A percentile compares a stretch with the other conserved stretches of the same genome.
Conservation (phyloP, 2,113 vertebrate genomes). For the Oriolus oriolus region DNA sequence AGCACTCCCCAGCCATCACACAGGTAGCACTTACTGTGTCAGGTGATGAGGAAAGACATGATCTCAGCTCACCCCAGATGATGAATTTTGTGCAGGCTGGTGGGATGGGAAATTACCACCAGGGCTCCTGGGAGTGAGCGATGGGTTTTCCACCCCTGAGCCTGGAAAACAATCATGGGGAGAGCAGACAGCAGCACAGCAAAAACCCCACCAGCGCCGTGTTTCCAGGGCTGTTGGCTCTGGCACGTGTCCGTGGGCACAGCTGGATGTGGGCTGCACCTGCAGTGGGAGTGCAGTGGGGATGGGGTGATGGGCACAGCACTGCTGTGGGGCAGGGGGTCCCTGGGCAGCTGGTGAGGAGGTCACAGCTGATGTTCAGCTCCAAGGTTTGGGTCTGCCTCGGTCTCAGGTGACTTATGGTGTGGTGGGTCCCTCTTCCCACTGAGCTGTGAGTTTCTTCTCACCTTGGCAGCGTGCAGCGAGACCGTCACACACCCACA, state of each 20-base stretch:
- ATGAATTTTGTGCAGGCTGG: background rate
- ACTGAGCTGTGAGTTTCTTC: background rate
- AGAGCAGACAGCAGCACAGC: background rate
- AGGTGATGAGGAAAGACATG: background rate
- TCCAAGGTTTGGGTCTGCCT: background rate
- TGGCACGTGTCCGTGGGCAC: rapidly evolving
- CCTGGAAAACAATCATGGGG: background rate
- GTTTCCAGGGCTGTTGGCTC: background rate
- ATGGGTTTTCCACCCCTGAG: background rate
- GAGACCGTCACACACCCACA: background rate
- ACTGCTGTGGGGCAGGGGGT: background rate
- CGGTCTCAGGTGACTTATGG: background rate
- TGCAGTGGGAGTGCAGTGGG: background rate
- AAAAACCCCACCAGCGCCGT: rapidly evolving
- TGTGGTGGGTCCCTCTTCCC: background rate
- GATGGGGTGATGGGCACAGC: background rate
- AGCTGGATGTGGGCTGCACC: background rate
- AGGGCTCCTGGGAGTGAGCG: rapidly evolving
- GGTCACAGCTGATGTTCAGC: background rate
- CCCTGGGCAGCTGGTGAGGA: background rate
- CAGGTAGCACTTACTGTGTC: background rate
- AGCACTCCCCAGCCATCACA: background rate
- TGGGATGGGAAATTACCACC: background rate
- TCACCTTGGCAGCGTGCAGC: background rate
- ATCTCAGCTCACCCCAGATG: background rate